phyloP scores from a whole-genome alignment of 2,797 vertebrate species.

The Craterocephalus amniculus region DNA sequence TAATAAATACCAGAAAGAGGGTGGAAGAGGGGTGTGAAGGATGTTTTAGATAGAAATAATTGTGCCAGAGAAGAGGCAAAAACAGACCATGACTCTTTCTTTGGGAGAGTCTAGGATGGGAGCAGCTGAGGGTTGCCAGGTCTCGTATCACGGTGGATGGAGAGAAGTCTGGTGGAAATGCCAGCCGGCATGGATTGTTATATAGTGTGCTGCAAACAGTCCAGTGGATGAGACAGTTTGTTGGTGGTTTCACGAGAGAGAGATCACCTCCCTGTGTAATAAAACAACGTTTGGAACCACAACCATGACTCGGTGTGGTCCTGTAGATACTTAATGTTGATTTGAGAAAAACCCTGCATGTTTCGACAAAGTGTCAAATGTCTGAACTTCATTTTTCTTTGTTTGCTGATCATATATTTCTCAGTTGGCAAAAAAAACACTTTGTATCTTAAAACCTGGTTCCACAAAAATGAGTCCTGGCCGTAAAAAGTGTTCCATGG shows the following conservation, averaged over 20 bases:
- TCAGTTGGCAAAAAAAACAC: slow-evolving; percentile 22
- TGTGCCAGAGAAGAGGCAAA: slow-evolving; percentile 29
- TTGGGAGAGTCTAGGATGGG: slow-evolving; percentile 32
- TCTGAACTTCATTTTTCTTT: slow-evolving; percentile 17
- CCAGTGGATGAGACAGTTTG: slow-evolving; percentile 20
- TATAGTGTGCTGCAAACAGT: slow-evolving; percentile 16
- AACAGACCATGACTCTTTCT: slow-evolving; percentile 41
- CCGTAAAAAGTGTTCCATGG: slow-evolving; percentile 11
- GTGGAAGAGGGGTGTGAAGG: slow-evolving; percentile 10
- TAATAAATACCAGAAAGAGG: slow-evolving; percentile 55
- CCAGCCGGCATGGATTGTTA: slow-evolving; percentile 22
- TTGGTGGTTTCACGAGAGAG: slow-evolving; percentile 19
- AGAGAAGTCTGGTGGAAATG: slow-evolving; percentile 13
- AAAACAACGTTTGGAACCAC: slow-evolving; percentile 20
- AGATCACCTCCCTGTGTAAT: slow-evolving; percentile 30
- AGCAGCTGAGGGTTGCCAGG: slow-evolving; percentile 40
- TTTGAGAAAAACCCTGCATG: slow-evolving; percentile 30
- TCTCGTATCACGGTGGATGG: slow-evolving; percentile 37
- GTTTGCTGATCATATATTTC: slow-evolving; percentile 30
- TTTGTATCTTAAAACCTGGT: background rate
- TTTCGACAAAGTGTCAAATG: slow-evolving; percentile 44
- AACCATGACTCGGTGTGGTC: slow-evolving; percentile 21
- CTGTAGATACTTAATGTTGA: slow-evolving; percentile 13
- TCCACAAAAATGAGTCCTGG: slow-evolving; percentile 2
- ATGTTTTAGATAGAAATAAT: slow-evolving; percentile 35